Evolutionary conservation across 1,140 invertebrate genomes (phyloP).

Genomic region (Cydia strobilella): DNA sequence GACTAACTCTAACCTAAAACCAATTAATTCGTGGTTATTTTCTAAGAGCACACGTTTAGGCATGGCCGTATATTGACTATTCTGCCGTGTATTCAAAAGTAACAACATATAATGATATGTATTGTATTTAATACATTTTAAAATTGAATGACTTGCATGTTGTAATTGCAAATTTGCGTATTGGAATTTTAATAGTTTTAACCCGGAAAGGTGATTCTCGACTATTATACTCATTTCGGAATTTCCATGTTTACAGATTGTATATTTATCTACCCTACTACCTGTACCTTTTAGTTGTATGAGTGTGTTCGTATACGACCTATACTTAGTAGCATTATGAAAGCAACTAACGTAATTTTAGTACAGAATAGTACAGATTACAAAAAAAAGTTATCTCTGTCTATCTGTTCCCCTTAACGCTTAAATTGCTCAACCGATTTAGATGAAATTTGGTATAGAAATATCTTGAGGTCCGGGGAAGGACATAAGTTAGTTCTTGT

Average conservation of each 20-base stretch:
- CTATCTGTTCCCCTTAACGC: too few relatives aligned
- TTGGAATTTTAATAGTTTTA: slow-evolving; percentile 12
- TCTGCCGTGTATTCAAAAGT: background rate
- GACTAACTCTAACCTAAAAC: background rate
- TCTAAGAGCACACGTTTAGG: slow-evolving; percentile 13
- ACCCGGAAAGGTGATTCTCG: background rate
- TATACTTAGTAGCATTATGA: too few relatives aligned
- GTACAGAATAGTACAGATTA: too few relatives aligned
- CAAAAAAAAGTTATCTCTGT: too few relatives aligned
- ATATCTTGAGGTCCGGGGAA: too few relatives aligned
- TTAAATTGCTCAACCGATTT: too few relatives aligned
- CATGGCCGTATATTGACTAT: background rate
- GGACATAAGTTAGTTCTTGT: too few relatives aligned
- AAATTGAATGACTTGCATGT: background rate
- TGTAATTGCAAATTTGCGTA: background rate
- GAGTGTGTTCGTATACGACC: too few relatives aligned
- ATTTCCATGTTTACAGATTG: background rate
- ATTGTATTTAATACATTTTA: background rate
- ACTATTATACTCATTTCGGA: background rate
- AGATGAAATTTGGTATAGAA: too few relatives aligned
- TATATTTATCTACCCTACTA: too few relatives aligned
- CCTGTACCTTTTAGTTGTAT: too few relatives aligned
- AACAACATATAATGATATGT: background rate
- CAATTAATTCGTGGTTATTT: slow-evolving; percentile 23
- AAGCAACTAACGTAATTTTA: too few relatives aligned